phyloP scores from a whole-genome alignment of 1,140 invertebrate genomes.

The Drosophila takahashii region DNA sequence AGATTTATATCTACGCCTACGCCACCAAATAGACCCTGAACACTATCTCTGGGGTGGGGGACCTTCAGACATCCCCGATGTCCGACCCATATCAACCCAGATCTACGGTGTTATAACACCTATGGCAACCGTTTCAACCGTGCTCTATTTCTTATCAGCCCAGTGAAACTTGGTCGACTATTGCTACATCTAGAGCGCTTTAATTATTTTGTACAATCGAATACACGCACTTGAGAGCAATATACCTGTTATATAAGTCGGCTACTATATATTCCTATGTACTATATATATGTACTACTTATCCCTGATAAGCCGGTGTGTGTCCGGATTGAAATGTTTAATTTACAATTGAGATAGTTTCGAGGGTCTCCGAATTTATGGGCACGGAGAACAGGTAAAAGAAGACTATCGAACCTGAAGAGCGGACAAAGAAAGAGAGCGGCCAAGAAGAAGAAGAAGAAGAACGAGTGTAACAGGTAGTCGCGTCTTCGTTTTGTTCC shows the following conservation, averaged over 20 bases:
- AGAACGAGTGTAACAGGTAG: constrained; percentile 73
- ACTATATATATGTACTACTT: neutral
- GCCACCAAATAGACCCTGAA: neutral
- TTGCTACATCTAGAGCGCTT: constrained; percentile 30
- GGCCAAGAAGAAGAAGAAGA: constrained; percentile 13
- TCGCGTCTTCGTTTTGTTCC: constrained; percentile 16
- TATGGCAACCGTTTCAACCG: neutral
- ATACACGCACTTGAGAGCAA: constrained; percentile 23
- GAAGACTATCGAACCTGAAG: constrained; percentile 22
- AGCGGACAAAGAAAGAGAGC: neutral
- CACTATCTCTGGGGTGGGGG: constrained; percentile 9
- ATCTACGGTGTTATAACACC: constrained; percentile 26
- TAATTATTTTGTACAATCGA: constrained; percentile 49
- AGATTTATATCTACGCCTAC: too few relatives aligned
- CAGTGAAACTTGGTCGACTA: constrained; percentile 15
- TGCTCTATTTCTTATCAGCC: constrained; percentile 24
- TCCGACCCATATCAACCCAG: constrained; percentile 15
- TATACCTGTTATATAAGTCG: neutral
- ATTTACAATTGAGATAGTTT: constrained; percentile 53
- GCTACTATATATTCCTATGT: constrained; percentile 1
- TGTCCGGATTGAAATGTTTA: constrained; percentile 32
- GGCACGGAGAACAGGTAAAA: constrained; percentile 35
- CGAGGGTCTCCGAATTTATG: constrained; percentile 20
- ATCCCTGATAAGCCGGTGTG: constrained; percentile 24
- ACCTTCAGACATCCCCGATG: constrained; percentile 25